Conservation (phyloP, 2,888 invertebrate genomes). For the Apamea epomidion region DNA sequence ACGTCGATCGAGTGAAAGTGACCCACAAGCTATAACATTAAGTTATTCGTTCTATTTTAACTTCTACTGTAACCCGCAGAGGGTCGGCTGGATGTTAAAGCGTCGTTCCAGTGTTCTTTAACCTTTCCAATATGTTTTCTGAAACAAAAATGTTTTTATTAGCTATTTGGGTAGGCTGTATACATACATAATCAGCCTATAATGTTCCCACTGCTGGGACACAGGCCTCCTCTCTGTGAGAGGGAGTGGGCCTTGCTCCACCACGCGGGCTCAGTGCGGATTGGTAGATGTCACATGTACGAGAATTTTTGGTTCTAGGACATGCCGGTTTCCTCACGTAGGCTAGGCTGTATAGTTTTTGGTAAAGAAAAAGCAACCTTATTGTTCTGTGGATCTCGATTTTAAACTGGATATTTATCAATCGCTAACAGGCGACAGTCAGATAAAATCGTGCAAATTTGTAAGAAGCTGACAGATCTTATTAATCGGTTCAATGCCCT, state of each 20-base stretch:
- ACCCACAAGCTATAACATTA: not conserved
- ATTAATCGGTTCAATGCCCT: no score
- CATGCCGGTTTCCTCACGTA: no score
- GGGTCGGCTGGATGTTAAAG: not conserved
- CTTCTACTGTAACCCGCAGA: not conserved
- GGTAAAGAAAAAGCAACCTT: not conserved
- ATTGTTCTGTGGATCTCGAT: not conserved
- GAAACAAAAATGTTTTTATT: conserved; percentile 46
- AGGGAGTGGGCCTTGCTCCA: no score
- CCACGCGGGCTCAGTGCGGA: no score
- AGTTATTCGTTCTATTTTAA: not conserved
- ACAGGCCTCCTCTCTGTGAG: no score
- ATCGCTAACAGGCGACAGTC: not conserved
- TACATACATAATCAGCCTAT: no score
- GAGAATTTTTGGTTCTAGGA: no score
- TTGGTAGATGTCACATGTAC: no score
- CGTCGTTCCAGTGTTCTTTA: conserved; percentile 25
- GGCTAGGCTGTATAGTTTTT: no score
- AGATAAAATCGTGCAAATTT: no score
- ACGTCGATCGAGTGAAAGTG: not conserved
- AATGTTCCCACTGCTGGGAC: no score
- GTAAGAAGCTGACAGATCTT: no score
- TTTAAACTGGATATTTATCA: not conserved
- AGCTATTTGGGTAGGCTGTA: not conserved
- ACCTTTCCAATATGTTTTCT: conserved; percentile 56